phyloP scores from a whole-genome alignment of 2,797 vertebrate genomes.

The Danio tinwini region DNA sequence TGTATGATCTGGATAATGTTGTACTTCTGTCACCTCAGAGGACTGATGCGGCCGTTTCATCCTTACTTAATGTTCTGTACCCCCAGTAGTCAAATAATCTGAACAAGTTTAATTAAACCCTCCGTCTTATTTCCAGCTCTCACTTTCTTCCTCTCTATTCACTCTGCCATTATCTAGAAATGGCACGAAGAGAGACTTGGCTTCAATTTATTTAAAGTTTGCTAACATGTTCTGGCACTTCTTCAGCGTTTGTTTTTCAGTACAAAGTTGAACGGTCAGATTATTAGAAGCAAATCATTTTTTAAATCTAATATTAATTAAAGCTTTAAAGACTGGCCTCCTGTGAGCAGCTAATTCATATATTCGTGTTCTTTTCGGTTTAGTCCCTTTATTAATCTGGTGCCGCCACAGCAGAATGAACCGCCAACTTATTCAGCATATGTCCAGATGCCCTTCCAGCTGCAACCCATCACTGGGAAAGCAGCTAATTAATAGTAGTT shows the following conservation, averaged over 20 bases:
- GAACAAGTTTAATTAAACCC: constrained; percentile 39
- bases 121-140: constrained; percentile 4
- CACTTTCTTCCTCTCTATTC: constrained; percentile 15
- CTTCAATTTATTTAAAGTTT: background rate
- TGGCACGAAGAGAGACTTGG: background rate
- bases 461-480: too few relatives aligned
- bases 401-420: too few relatives aligned
- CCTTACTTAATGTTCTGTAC: background rate
- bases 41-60: constrained; percentile 14
- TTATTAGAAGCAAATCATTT: background rate
- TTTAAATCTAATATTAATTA: too few relatives aligned
- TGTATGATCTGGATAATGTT: constrained; percentile 24
- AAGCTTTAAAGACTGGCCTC: too few relatives aligned
- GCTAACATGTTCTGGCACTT: background rate
- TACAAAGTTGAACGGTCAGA: background rate
- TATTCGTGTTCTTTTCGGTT: too few relatives aligned
- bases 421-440: too few relatives aligned
- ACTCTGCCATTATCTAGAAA: constrained; percentile 8
- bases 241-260: constrained; percentile 1
- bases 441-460: too few relatives aligned
- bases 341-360: too few relatives aligned
- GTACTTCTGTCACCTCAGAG: constrained; percentile 9
- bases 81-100: constrained; percentile 30
- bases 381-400: too few relatives aligned
- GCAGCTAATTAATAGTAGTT: too few relatives aligned